These are phyloP conservation scores for Lycia hirtaria DNA, from an alignment of 2,888 invertebrate genomes.

Conservation along the genomic window DNA sequence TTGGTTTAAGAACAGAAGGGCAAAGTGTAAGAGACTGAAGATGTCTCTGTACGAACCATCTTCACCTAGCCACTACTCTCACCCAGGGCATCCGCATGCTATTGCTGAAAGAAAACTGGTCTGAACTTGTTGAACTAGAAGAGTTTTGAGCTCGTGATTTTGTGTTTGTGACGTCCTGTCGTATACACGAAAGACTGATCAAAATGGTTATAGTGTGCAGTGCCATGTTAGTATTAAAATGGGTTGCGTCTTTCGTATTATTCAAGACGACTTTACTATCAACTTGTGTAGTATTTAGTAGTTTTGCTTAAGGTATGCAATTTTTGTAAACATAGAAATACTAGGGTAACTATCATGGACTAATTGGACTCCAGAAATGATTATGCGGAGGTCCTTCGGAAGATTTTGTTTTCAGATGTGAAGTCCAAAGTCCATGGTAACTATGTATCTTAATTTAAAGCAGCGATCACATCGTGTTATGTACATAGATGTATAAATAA, in stretches of 20 bases:
- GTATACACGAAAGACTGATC: constrained; percentile 77
- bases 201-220: constrained; percentile 76
- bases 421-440: too few species aligned
- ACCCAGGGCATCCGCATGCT: constrained; percentile 83
- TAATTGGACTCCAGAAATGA: too few species aligned
- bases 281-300: constrained; percentile 54
- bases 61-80: constrained; percentile 86
- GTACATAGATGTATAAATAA: constrained; percentile 60
- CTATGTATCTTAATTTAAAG: constrained; percentile 47
- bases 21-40: constrained; percentile 98
- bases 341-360: too few species aligned
- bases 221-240: constrained; percentile 82
- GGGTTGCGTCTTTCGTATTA: constrained; percentile 62
- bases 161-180: constrained; percentile 51
- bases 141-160: constrained; percentile 26
- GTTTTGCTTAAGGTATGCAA: constrained; percentile 52
- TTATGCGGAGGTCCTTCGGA: too few species aligned
- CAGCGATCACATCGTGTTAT: constrained; percentile 59
- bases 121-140: constrained; percentile 48
- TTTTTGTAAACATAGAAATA: constrained; percentile 35
- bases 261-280: constrained; percentile 59
- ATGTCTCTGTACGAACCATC: constrained; percentile 94
- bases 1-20: constrained; percentile 99
- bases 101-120: constrained; percentile 83
- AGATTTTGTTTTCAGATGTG: too few species aligned